Conservation (phyloP, 1,140 invertebrate genomes). For the Odontomachus brunneus region DNA sequence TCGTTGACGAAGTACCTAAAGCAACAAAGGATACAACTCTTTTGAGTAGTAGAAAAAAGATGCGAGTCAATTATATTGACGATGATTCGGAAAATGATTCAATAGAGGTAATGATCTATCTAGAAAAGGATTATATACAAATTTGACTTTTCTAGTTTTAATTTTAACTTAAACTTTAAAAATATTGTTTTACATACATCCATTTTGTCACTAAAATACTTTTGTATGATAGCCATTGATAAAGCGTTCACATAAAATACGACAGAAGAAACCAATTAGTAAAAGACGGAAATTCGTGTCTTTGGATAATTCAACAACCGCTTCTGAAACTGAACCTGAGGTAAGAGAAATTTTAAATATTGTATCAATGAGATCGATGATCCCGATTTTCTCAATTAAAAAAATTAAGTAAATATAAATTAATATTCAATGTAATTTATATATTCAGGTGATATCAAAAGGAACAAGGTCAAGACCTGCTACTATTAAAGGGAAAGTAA, state of each 20-base stretch:
- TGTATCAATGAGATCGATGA: constrained; percentile 1
- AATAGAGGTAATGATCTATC: constrained; percentile 68
- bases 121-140: not conserved
- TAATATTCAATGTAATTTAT: constrained; percentile 38
- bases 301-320: constrained; percentile 16
- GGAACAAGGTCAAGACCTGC: constrained; percentile 71
- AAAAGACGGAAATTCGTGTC: not conserved
- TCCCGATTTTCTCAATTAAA: constrained; percentile 16
- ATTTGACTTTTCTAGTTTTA: not conserved
- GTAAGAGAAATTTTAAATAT: constrained; percentile 47
- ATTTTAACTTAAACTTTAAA: not conserved
- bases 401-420: not conserved
- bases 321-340: constrained; percentile 35
- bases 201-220: not conserved
- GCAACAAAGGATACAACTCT: constrained; percentile 51
- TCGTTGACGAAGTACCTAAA: constrained; percentile 2
- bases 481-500: constrained; percentile 20
- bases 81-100: constrained; percentile 56
- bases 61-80: not conserved
- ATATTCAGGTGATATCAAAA: constrained; percentile 69
- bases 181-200: not conserved
- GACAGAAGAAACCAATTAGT: not conserved
- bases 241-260: constrained; percentile 10
- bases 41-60: constrained; percentile 52
- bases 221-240: not conserved